phyloP scores from a whole-genome alignment of 2,113 vertebrate species.

The Perca fluviatilis region DNA sequence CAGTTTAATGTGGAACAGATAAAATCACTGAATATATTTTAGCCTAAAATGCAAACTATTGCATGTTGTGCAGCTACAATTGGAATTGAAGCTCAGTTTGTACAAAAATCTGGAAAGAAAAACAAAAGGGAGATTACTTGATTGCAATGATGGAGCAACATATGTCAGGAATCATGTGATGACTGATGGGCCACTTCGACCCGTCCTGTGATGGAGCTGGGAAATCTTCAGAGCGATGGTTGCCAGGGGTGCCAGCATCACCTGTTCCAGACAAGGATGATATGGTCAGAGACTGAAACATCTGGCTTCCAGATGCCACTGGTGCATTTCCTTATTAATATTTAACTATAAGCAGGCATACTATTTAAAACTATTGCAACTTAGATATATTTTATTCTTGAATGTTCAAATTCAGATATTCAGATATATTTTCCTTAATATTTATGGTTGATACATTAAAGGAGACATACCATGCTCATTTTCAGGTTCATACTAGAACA shows the following conservation, averaged over 20 bases:
- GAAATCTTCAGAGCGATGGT: conserved; percentile 94
- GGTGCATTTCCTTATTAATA: conserved; percentile 16
- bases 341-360: neutral
- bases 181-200: conserved; percentile 90
- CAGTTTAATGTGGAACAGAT: conserved; percentile 55
- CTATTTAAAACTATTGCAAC: neutral
- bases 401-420: neutral
- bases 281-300: conserved; percentile 13
- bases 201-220: conserved; percentile 91
- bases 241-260: conserved; percentile 92
- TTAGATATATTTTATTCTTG: neutral
- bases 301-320: conserved; percentile 3
- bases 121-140: conserved; percentile 1
- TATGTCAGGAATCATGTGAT: conserved; percentile 87
- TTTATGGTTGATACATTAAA: neutral
- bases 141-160: neutral
- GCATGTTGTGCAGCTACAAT: conserved; percentile 15
- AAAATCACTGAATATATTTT: conserved; percentile 17
- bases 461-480: too few relatives aligned
- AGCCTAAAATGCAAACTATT: conserved; percentile 30
- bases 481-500: too few relatives aligned
- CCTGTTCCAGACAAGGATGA: conserved; percentile 79
- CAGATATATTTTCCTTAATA: neutral
- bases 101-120: conserved; percentile 52
- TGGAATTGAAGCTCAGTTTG: conserved; percentile 46